A percentile compares a stretch with the other conserved stretches of the same genome.
Evolutionary conservation across 2,888 invertebrate genomes (phyloP).

Genomic region (Neocrepidodera transversa): DNA sequence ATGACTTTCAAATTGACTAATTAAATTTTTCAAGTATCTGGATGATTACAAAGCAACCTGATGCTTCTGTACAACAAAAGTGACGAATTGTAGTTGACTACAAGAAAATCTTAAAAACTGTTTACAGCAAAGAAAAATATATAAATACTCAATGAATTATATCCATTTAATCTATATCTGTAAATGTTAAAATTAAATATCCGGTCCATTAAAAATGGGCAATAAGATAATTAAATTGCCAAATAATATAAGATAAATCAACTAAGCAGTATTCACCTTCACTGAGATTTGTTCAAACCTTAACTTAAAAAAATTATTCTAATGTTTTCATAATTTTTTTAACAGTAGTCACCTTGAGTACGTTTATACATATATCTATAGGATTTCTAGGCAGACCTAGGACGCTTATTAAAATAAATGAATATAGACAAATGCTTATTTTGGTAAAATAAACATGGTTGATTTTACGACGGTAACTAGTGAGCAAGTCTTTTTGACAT

Average conservation of each 20-base stretch:
- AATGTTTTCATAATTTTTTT: conserved; percentile 56
- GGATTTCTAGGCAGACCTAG: conserved; percentile 46
- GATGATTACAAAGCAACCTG: no score
- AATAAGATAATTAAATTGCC: conserved; percentile 11
- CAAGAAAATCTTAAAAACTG: no score
- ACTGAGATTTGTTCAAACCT: conserved; percentile 35
- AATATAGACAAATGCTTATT: conserved; percentile 38
- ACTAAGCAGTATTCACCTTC: conserved; percentile 21
- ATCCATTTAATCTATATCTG: no score
- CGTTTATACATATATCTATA: conserved; percentile 53
- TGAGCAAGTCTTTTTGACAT: conserved; percentile 26
- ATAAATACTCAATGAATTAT: no score
- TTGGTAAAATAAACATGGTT: conserved; percentile 37
- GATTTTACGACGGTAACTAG: conserved; percentile 37
- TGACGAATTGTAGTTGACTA: no score
- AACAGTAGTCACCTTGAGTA: conserved; percentile 54
- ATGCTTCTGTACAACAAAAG: no score
- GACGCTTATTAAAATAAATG: conserved; percentile 37
- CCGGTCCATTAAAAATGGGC: no score
- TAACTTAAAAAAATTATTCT: conserved; percentile 36
- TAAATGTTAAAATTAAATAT: no score
- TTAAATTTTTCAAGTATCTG: no score
- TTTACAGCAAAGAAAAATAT: no score
- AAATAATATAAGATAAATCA: conserved; percentile 14
- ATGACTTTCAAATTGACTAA: no score